Evolutionary conservation across 2,797 vertebrate species (phyloP).

Genomic region (Ptychadena robeensis): DNA sequence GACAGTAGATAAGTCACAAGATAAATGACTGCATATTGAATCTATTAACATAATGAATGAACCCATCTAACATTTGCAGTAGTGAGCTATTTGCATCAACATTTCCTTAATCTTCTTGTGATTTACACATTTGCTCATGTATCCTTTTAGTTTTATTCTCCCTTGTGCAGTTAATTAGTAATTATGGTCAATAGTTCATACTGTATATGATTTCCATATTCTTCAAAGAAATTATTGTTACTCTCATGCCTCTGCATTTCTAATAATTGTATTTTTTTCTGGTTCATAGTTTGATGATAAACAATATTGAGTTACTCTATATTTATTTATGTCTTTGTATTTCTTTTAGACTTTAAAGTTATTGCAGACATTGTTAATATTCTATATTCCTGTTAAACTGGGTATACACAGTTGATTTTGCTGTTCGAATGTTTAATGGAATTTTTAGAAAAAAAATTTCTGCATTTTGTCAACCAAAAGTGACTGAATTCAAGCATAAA

Average conservation of each 20-base stretch:
- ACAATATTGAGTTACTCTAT: background rate
- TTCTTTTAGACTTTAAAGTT: too few species aligned
- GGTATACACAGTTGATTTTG: too few species aligned
- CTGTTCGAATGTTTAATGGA: too few species aligned
- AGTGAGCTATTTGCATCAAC: slow-evolving; percentile 23
- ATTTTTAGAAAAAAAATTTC: too few species aligned
- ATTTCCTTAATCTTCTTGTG: background rate
- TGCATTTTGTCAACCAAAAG: too few species aligned
- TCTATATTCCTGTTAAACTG: too few species aligned
- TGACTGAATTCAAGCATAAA: too few species aligned
- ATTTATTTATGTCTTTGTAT: too few species aligned
- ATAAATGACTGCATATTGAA: slow-evolving; percentile 33
- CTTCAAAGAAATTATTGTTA: background rate
- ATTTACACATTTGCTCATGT: background rate
- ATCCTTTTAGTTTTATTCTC: background rate
- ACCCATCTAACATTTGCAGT: slow-evolving; percentile 5
- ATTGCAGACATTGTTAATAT: too few species aligned
- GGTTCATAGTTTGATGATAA: background rate
- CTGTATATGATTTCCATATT: background rate
- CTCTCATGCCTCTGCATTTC: background rate
- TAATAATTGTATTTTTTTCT: slow-evolving; percentile 24
- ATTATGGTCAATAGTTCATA: slow-evolving; percentile 16
- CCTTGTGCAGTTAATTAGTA: background rate
- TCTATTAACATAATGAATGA: slow-evolving; percentile 51
- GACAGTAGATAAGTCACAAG: slow-evolving; percentile 29